phyloP scores from a whole-genome alignment of 2,888 invertebrate genomes.

The Eupithecia tripunctaria region DNA sequence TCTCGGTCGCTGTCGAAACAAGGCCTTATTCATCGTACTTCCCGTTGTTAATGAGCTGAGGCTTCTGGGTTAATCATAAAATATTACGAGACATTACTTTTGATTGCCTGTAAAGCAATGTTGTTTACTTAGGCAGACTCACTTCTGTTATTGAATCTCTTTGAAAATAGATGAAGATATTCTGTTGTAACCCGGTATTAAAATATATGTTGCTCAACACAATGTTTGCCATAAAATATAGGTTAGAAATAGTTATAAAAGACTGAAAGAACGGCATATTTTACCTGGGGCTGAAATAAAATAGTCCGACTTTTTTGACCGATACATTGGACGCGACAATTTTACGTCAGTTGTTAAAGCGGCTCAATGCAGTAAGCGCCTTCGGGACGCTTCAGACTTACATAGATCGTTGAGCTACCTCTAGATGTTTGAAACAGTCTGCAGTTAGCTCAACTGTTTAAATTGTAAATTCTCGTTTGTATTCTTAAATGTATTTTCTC shows the following conservation, averaged over 20 bases:
- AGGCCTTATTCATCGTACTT: constrained; percentile 11
- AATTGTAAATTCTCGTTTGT: too few relatives aligned
- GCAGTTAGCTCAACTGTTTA: too few relatives aligned
- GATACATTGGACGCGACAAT: background rate
- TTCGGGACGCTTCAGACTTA: too few relatives aligned
- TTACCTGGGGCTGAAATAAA: too few relatives aligned
- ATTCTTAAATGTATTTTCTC: too few relatives aligned
- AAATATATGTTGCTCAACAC: too few relatives aligned
- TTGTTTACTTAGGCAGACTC: constrained; percentile 1
- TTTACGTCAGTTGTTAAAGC: background rate
- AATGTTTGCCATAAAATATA: too few relatives aligned
- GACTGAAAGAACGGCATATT: background rate
- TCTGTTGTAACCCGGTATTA: too few relatives aligned
- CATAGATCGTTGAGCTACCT: background rate
- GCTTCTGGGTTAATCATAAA: constrained; percentile 14
- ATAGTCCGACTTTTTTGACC: background rate
- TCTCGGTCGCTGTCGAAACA: background rate
- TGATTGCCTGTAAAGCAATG: constrained; percentile 4
- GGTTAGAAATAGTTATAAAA: background rate
- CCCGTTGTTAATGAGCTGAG: constrained; percentile 10
- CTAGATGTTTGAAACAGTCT: background rate
- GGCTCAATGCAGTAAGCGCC: too few relatives aligned
- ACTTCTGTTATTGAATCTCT: background rate
- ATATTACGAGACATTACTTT: constrained; percentile 15
- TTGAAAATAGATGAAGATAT: background rate